phyloP scores from a whole-genome alignment of 2,888 invertebrate genomes.

The Tetanocera ferruginea region DNA sequence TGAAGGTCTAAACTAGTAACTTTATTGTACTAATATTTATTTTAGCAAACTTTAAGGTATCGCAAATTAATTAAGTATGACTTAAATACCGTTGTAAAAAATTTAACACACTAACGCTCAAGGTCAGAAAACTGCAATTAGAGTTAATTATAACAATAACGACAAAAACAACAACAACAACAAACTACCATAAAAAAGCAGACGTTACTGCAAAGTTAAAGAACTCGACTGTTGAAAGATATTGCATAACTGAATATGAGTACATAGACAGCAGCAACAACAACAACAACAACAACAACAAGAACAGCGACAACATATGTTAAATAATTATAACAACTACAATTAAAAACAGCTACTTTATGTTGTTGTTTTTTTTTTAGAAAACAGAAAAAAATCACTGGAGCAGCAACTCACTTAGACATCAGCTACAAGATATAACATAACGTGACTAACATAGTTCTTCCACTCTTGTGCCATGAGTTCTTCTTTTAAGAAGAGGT shows the following conservation, averaged over 20 bases:
- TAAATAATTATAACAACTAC: constrained; percentile 26
- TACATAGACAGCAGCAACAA: background rate
- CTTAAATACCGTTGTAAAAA: constrained; percentile 8
- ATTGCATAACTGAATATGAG: constrained; percentile 17
- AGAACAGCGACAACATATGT: constrained; percentile 11
- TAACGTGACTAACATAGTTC: constrained; percentile 2
- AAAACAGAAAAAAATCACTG: constrained; percentile 2
- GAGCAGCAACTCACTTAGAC: background rate
- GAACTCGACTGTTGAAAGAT: background rate
- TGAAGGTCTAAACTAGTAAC: too few species aligned
- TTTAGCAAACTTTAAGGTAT: too few species aligned
- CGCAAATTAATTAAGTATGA: too few species aligned
- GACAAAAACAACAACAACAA: background rate
- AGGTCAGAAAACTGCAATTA: constrained; percentile 26
- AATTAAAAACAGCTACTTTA: constrained; percentile 29
- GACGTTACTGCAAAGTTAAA: background rate
- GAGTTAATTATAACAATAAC: background rate
- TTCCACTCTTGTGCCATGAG: background rate
- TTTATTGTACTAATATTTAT: too few species aligned
- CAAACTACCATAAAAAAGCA: background rate
- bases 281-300: background rate
- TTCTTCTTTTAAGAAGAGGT: background rate
- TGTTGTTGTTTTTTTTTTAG: background rate
- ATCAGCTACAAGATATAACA: background rate
- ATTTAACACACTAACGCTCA: background rate